Base-by-base conservation (phyloP, 2,888 invertebrate species). In the Apantesis nais region DNA sequence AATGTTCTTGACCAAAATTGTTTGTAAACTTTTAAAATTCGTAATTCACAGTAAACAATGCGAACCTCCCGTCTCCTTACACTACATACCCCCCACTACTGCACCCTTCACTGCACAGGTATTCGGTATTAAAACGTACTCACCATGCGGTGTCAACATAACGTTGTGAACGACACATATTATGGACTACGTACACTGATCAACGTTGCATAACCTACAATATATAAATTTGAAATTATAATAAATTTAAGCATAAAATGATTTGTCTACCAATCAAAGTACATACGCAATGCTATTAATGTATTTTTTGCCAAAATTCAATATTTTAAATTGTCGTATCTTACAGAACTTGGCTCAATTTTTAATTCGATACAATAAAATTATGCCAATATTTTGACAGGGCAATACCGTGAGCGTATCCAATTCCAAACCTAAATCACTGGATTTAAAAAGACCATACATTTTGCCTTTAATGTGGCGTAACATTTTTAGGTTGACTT, bases 71-170 rank as follows among this genome's bases (percentile, higher is more conserved):
- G 22, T 39, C 52, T 58, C 16, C 25, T 55, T 55, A 12, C 31
- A 60, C 61, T 61, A n/a, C 48, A 48, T 41, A 11, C 41, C 25
- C 60, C 52, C 37, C n/a, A 31, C 60, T 7, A 22, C 62, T n/a
- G 19, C 19, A n/a, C 52, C 39, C 31, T 41, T 44, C 68, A 55
- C 37, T 64, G 55, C 68, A 61, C 61, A 65, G 55, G 60, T 65
- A 39, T 37, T 71, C 39, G 67, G 68, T 71, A 62, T 60, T 25
- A 67, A 65, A 75, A 65, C 67, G 74, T 62, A 67, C 62, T 73
- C 74, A 70, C 72, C 61, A 70, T 71, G 75, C 64, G 74, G 52
- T 75, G 78, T 70, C 52, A 67, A 22, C 61, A 69, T 70, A 66
- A 22, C 48, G 31, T 37, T 64, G 78, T 74, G 72, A 72, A 72